These are phyloP conservation scores for Drosophila yakuba DNA, from an alignment of 1,140 invertebrate species.

Conservation along the genomic window DNA sequence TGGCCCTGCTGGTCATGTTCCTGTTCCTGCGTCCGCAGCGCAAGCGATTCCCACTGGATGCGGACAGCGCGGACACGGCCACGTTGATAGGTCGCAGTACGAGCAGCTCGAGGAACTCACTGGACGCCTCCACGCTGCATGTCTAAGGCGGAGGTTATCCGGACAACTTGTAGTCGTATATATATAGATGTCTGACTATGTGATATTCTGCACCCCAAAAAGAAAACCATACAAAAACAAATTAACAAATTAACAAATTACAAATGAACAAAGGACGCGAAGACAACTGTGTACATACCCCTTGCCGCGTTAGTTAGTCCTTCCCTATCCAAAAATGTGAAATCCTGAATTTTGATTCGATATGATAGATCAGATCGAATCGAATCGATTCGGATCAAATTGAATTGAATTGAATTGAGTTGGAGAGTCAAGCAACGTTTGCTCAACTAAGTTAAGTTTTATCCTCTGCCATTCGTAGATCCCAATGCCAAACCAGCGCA, in stretches of 20 bases:
- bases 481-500: slow-evolving; percentile 51
- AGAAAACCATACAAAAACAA: neutral
- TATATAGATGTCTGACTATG: slow-evolving; percentile 76
- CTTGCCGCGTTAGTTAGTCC: slow-evolving; percentile 21
- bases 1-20: slow-evolving; percentile 73
- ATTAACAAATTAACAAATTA: too few relatives aligned
- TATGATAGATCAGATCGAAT: slow-evolving; percentile 29
- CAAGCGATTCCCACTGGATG: slow-evolving; percentile 55
- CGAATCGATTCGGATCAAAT: slow-evolving; percentile 13
- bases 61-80: slow-evolving; percentile 42
- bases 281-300: slow-evolving; percentile 30
- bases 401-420: slow-evolving; percentile 11
- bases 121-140: slow-evolving; percentile 69
- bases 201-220: slow-evolving; percentile 75
- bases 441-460: slow-evolving; percentile 76
- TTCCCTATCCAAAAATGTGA: slow-evolving; percentile 1
- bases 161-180: slow-evolving; percentile 71
- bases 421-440: slow-evolving; percentile 33
- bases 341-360: neutral
- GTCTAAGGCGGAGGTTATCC: slow-evolving; percentile 41
- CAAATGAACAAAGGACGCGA: slow-evolving; percentile 18
- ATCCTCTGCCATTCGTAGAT: slow-evolving; percentile 56
- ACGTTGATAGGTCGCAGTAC: slow-evolving; percentile 49
- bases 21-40: slow-evolving; percentile 72
- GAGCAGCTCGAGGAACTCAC: slow-evolving; percentile 38